phyloP scores from a whole-genome alignment of 2,113 vertebrate species.

The Rhea pennata region DNA sequence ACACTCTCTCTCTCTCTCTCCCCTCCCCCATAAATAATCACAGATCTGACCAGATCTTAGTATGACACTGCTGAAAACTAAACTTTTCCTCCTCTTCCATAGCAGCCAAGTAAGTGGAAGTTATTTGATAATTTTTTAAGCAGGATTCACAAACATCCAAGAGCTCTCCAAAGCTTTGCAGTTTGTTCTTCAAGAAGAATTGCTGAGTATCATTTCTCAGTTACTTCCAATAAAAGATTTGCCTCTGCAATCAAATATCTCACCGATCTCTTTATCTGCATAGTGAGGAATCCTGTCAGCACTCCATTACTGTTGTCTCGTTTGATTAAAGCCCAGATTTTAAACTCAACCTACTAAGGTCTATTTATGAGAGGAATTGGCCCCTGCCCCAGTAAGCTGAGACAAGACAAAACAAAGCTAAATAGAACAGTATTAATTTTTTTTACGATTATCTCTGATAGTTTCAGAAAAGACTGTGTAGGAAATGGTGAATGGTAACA shows the following conservation, averaged over 20 bases:
- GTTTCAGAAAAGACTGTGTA: neutral
- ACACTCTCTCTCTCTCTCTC: neutral
- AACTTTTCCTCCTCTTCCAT: neutral
- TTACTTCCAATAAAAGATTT: neutral
- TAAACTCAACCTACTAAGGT: neutral
- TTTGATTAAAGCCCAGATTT: slow-evolving; percentile 19
- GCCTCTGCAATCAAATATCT: neutral
- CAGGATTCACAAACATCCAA: neutral
- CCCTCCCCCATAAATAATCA: neutral
- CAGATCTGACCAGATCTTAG: neutral
- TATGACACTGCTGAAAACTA: neutral
- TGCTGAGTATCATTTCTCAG: neutral
- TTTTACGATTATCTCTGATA: neutral
- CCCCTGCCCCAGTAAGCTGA: neutral
- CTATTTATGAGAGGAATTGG: neutral
- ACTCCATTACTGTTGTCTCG: neutral
- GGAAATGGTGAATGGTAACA: neutral
- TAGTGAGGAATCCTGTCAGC: neutral
- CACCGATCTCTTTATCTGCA: neutral
- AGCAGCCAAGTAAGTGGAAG: neutral
- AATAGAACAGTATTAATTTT: neutral
- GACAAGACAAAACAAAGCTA: neutral
- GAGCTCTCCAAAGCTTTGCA: neutral
- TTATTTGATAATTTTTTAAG: neutral
- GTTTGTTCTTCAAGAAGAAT: neutral